Conservation (phyloP, 2,888 invertebrate species). For the Laspeyria flexula region DNA sequence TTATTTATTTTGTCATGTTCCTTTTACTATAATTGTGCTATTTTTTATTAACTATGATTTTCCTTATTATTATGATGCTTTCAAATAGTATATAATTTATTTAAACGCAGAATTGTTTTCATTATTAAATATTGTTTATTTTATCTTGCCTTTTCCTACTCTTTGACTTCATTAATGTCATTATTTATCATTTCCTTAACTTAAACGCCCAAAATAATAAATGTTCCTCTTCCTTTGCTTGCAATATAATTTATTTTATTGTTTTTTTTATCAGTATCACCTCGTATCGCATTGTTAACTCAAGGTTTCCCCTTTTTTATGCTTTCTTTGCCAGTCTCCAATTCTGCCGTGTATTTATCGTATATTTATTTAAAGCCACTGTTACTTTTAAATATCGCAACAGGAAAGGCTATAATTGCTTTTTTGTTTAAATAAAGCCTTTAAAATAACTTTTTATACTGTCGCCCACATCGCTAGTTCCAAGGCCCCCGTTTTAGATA, state of each 20-base stretch:
- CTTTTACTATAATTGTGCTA: too few relatives aligned
- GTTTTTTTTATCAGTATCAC: background rate
- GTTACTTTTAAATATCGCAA: background rate
- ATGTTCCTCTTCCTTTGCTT: background rate
- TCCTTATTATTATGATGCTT: too few relatives aligned
- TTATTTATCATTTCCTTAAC: background rate
- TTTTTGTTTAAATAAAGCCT: background rate
- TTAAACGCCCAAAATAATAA: background rate
- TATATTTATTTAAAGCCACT: background rate
- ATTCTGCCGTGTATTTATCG: background rate
- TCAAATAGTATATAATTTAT: too few relatives aligned
- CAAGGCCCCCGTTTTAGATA: conserved; percentile 16
- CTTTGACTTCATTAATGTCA: background rate
- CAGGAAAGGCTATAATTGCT: background rate
- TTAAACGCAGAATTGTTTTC: too few relatives aligned
- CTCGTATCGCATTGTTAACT: background rate
- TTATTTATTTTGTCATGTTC: too few relatives aligned
- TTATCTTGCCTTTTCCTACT: background rate
- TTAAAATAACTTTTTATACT: background rate
- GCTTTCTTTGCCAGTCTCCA: background rate
- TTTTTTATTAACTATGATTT: too few relatives aligned
- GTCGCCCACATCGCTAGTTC: conserved; percentile 18
- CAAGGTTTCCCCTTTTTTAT: background rate
- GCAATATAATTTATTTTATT: background rate
- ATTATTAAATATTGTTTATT: too few relatives aligned